These are phyloP conservation scores for Siniperca knerii DNA, from an alignment of 2,113 vertebrate species.

Conservation along the genomic window DNA sequence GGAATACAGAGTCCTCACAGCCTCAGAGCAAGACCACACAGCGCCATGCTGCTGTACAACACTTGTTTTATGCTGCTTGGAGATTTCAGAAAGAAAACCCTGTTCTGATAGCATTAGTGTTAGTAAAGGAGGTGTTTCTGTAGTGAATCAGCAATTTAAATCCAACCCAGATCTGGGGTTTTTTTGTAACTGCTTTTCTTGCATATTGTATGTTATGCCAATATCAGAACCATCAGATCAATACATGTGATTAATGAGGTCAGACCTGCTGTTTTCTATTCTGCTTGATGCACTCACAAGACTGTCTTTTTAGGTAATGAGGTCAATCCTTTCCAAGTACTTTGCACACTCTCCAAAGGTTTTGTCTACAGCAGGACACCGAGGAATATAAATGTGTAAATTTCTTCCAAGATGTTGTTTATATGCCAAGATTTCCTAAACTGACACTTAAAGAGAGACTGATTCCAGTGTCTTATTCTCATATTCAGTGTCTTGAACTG, in stretches of 20 bases:
- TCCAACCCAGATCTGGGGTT: not conserved
- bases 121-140: not conserved
- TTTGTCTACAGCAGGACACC: not conserved
- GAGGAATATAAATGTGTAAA: not conserved
- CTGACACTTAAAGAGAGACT: not conserved
- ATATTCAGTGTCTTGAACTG: not conserved
- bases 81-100: not conserved
- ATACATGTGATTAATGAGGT: slow-evolving; percentile 19
- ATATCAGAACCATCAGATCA: not conserved
- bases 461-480: not conserved
- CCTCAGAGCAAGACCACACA: not conserved
- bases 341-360: not conserved
- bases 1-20: slow-evolving; percentile 11
- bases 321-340: slow-evolving; percentile 12
- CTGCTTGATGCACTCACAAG: slow-evolving; percentile 2
- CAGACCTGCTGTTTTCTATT: not conserved
- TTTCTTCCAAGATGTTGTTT: not conserved
- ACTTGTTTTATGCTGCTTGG: not conserved
- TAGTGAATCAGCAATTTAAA: slow-evolving; percentile 9
- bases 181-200: not conserved
- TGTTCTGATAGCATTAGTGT: not conserved
- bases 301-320: slow-evolving; percentile 9
- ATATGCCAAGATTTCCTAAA: not conserved
- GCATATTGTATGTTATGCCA: not conserved
- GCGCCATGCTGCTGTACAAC: not conserved